Evolutionary conservation across 2,113 vertebrate species (phyloP).

Genomic region (Pao palembangensis): DNA sequence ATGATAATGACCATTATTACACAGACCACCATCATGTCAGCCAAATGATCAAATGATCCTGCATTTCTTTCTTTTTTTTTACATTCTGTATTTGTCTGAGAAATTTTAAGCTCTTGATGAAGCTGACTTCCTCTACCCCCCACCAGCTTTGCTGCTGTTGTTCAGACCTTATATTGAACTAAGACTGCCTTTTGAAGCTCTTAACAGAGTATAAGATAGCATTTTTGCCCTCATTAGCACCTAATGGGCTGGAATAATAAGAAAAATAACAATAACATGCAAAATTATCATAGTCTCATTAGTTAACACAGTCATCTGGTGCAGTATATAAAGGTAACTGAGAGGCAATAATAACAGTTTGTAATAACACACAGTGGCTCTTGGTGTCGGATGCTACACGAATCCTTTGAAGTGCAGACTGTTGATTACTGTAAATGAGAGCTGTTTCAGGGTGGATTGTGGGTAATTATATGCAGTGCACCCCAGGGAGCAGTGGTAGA

Average conservation of each 20-base stretch:
- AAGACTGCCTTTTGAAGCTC: slow-evolving; percentile 63
- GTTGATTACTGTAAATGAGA: slow-evolving; percentile 79
- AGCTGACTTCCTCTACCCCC: slow-evolving; percentile 31
- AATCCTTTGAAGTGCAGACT: slow-evolving; percentile 76
- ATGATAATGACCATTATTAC: slow-evolving; percentile 75
- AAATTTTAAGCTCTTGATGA: slow-evolving; percentile 67
- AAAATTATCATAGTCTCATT: slow-evolving; percentile 37
- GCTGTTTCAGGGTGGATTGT: slow-evolving; percentile 78
- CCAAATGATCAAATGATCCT: slow-evolving; percentile 73
- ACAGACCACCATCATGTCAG: slow-evolving; percentile 67
- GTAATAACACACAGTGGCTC: slow-evolving; percentile 66
- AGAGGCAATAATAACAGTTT: slow-evolving; percentile 70
- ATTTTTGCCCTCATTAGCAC: slow-evolving; percentile 54
- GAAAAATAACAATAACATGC: slow-evolving; percentile 26
- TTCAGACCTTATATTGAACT: slow-evolving; percentile 62
- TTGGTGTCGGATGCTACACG: slow-evolving; percentile 67
- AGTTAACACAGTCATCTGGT: slow-evolving; percentile 53
- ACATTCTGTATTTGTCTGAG: slow-evolving; percentile 65
- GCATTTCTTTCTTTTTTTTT: slow-evolving; percentile 53
- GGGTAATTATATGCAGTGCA: slow-evolving; percentile 78
- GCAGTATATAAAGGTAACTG: slow-evolving; percentile 53
- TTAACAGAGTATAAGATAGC: slow-evolving; percentile 43
- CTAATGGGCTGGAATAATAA: slow-evolving; percentile 45
- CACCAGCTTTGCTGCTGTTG: slow-evolving; percentile 43
- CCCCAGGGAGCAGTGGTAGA: slow-evolving; percentile 71